Evolutionary conservation across 2,888 invertebrate genomes (phyloP).

Genomic region (Caprella mutica): DNA sequence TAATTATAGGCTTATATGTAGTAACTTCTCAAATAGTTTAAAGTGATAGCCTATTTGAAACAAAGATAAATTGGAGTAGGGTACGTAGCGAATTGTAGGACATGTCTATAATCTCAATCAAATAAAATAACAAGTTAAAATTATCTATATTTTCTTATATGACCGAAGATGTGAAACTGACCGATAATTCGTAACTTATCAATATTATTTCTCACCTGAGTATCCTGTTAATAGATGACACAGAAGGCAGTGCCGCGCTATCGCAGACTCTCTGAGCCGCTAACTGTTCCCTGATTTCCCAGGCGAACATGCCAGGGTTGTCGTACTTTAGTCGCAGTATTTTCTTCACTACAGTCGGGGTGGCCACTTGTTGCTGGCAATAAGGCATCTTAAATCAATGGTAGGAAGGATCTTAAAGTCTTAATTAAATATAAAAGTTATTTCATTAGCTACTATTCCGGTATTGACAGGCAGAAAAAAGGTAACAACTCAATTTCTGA

Average conservation of each 20-base stretch:
- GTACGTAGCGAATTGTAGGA: too few species aligned
- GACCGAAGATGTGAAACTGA: too few species aligned
- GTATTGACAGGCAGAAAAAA: background rate
- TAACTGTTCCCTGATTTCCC: constrained; percentile 87
- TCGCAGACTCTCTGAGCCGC: constrained; percentile 82
- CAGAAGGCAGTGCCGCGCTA: constrained; percentile 61
- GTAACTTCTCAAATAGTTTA: too few species aligned
- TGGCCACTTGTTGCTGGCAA: constrained; percentile 80
- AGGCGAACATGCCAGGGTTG: constrained; percentile 91
- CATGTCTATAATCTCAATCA: too few species aligned
- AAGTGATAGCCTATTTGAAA: too few species aligned
- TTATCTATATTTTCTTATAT: too few species aligned
- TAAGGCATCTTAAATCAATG: background rate
- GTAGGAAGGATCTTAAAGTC: background rate
- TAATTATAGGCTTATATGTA: too few species aligned
- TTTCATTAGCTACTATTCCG: background rate
- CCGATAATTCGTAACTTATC: too few species aligned
- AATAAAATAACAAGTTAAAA: too few species aligned
- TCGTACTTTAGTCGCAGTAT: constrained; percentile 87
- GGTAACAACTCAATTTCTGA: too few species aligned
- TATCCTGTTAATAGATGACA: constrained; percentile 88
- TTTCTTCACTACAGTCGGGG: constrained; percentile 88
- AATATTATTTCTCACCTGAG: constrained; percentile 52
- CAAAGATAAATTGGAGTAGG: too few species aligned
- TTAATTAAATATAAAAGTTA: too few species aligned